These are phyloP conservation scores for Amblyjoppa proteus DNA, from an alignment of 2,888 invertebrate genomes.

Conservation along the genomic window DNA sequence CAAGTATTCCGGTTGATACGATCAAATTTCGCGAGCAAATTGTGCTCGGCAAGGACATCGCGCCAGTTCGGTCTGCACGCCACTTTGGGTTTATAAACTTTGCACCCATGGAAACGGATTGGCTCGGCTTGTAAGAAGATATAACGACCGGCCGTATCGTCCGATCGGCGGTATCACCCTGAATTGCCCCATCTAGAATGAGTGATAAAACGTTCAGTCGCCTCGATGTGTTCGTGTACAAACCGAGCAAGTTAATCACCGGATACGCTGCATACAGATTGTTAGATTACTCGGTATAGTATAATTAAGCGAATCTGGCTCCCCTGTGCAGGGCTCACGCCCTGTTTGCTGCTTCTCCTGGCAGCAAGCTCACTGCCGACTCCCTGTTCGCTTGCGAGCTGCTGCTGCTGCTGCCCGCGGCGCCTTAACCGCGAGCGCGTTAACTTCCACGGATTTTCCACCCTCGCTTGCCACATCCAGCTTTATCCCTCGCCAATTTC, in stretches of 20 bases:
- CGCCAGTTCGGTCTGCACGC: neutral
- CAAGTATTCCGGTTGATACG: no score
- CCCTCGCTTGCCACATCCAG: constrained; percentile 33
- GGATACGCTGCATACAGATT: constrained; percentile 71
- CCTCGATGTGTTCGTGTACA: constrained; percentile 49
- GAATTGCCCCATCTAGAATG: neutral
- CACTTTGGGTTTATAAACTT: neutral
- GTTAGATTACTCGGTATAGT: constrained; percentile 73
- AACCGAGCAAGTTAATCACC: constrained; percentile 72
- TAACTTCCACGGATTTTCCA: constrained; percentile 58
- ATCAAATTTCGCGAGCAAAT: neutral
- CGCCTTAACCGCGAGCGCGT: constrained; percentile 47
- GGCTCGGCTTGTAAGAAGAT: neutral
- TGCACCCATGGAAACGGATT: no score
- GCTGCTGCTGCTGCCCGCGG: constrained; percentile 30
- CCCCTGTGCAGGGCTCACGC: constrained; percentile 9
- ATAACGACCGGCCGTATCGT: neutral
- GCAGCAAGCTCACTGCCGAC: constrained; percentile 15
- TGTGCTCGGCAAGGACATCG: neutral
- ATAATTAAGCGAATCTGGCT: constrained; percentile 72
- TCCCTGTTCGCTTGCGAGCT: neutral
- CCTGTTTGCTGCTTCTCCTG: constrained; percentile 40
- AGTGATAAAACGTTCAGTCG: constrained; percentile 57
- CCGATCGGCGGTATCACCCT: neutral
- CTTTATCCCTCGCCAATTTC: constrained; percentile 55